phyloP scores from a whole-genome alignment of 2,797 vertebrate species.

The Rhynchonycteris naso region DNA sequence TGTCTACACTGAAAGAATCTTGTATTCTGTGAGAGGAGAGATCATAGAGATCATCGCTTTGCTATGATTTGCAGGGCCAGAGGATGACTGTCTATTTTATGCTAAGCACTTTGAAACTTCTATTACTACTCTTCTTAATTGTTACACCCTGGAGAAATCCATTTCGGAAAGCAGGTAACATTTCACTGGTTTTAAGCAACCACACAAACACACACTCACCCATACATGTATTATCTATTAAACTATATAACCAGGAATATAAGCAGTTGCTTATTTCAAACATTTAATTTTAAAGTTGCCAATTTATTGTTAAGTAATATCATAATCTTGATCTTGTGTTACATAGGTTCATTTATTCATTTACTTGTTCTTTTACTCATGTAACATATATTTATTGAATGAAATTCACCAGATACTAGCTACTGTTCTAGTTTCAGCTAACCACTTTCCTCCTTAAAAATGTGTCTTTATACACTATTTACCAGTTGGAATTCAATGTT shows the following conservation, averaged over 20 bases:
- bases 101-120: not conserved
- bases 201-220: not conserved
- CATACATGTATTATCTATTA: not conserved
- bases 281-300: not conserved
- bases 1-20: not conserved
- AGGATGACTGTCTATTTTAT: not conserved
- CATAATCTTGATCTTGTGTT: not conserved
- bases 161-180: not conserved
- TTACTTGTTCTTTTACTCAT: not conserved
- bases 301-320: slow-evolving; percentile 21
- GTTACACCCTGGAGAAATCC: not conserved
- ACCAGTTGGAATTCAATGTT: not conserved
- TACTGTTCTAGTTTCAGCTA: not conserved
- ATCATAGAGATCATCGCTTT: not conserved
- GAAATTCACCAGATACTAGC: not conserved
- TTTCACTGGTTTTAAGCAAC: not conserved
- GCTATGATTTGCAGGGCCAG: not conserved
- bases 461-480: not conserved
- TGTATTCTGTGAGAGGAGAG: not conserved
- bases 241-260: not conserved
- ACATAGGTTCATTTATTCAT: not conserved
- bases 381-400: not conserved
- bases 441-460: not conserved
- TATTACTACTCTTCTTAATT: not conserved
- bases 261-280: not conserved